Base-by-base conservation (phyloP, 1,140 invertebrate genomes). In the Monochamus saltuarius region DNA sequence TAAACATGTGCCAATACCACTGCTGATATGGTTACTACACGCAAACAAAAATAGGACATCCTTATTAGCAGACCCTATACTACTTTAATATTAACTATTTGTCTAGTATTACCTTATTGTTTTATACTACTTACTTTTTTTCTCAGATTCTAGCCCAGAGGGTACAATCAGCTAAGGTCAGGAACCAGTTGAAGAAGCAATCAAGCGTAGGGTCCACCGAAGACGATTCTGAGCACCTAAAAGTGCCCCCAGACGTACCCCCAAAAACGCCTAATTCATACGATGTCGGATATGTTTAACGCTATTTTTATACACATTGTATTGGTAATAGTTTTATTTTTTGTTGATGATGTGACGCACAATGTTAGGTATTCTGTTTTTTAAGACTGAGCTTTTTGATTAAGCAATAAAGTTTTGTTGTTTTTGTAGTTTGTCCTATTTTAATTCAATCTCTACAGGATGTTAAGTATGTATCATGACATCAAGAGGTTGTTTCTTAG, bases 131-230 rank as follows among this genome's bases (percentile, higher is more conserved):
- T 47, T 34, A 19, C n/a, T 57, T 54, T 61, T 43, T 59, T 45
- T 56, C 63, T 35, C 50, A 74, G 72, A 74, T 74, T 46, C 53
- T 74, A 0, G 65, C 71, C 35, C 66, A 72, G 53, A 56, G 72
- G 49, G 51, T 74, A 11, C 64, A 70, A 19, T 74, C 72, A 10
- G 70, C 70, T 6, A 71, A 72, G 40, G 47, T 52, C 10, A 53
- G 66, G 36, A 60, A 62, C 34, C 19, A 51, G 17, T 34, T 69
- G 38, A 66, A 50, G 35, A 70, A 65, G 51, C 62, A 65, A 39
- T 34, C 43, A 2, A 65, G 53, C 14, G 62, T 61, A 13, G 38
- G 17, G 34, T 65, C 60, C 4, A 42, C 13, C 16, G 66, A 66
- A 22, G 63, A 62, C 16, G 57, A 67, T 40, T 17, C 36, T 4